These are phyloP conservation scores for Alfaro cultratus DNA, from an alignment of 2,797 vertebrate species.

Conservation along the genomic window DNA sequence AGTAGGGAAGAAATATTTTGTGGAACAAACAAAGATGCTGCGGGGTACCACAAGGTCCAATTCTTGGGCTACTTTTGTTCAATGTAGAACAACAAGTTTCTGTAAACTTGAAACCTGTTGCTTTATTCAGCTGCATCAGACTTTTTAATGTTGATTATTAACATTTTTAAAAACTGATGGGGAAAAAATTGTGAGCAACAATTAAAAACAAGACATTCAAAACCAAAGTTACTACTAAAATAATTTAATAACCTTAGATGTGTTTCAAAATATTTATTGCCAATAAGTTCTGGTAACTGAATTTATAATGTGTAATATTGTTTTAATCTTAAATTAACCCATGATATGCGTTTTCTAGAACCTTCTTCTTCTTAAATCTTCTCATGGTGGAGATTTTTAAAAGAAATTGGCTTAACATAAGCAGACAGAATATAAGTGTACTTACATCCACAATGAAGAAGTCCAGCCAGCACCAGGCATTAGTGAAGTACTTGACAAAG, in stretches of 20 bases:
- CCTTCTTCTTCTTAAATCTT: background rate
- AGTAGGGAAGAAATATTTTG: background rate
- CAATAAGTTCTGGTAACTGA: background rate
- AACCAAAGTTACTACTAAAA: background rate
- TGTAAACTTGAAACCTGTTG: background rate
- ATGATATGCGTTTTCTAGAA: background rate
- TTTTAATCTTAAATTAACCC: background rate
- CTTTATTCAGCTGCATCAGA: background rate
- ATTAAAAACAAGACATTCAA: background rate
- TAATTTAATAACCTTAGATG: background rate
- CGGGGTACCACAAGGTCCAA: background rate
- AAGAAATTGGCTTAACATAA: background rate
- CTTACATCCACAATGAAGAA: constrained; percentile 99
- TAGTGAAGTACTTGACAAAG: constrained; percentile 99
- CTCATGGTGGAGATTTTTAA: background rate
- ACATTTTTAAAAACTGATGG: background rate
- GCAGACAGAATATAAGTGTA: constrained; percentile 54
- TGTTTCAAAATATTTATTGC: background rate
- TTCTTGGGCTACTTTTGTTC: background rate
- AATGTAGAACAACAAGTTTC: background rate
- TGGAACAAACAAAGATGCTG: background rate
- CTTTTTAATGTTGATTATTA: background rate
- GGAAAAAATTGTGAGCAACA: background rate
- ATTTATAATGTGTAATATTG: background rate
- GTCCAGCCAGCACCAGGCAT: constrained; percentile 99